Conservation (phyloP, 2,113 vertebrate genomes). For the Lamprotornis superbus region DNA sequence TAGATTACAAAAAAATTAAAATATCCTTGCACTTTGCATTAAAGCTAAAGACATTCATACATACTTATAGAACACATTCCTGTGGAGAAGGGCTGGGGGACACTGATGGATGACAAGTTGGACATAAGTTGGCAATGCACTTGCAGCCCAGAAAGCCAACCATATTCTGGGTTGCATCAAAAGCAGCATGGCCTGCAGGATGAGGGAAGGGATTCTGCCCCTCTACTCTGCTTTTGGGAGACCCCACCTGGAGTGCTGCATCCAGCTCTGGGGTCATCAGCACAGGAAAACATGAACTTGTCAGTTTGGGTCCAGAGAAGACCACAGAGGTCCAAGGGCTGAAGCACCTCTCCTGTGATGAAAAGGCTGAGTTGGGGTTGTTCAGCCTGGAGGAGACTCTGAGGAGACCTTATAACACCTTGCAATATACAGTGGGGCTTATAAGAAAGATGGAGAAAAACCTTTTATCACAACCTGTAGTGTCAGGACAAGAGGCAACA, state of each 20-base stretch:
- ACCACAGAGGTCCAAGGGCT: background rate
- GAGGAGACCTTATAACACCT: background rate
- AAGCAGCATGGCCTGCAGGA: background rate
- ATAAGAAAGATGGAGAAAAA: background rate
- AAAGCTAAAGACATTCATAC: background rate
- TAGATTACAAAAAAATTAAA: background rate
- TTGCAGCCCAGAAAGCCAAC: background rate
- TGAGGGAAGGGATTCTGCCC: background rate
- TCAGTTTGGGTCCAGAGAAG: fast-evolving
- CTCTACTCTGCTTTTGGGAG: background rate
- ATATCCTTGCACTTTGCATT: background rate
- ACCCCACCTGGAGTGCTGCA: fast-evolving
- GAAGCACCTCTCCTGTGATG: background rate
- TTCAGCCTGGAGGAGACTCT: background rate
- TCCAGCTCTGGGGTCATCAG: background rate
- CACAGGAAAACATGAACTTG: background rate
- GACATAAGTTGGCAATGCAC: fast-evolving
- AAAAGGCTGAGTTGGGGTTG: background rate
- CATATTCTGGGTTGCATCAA: background rate
- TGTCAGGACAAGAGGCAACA: background rate
- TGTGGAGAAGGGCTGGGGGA: background rate
- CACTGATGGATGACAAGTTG: background rate
- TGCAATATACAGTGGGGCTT: background rate
- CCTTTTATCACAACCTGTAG: background rate
- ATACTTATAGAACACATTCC: background rate